These are phyloP conservation scores for Cygnus atratus DNA, from an alignment of 2,113 vertebrate species.

Conservation along the genomic window DNA sequence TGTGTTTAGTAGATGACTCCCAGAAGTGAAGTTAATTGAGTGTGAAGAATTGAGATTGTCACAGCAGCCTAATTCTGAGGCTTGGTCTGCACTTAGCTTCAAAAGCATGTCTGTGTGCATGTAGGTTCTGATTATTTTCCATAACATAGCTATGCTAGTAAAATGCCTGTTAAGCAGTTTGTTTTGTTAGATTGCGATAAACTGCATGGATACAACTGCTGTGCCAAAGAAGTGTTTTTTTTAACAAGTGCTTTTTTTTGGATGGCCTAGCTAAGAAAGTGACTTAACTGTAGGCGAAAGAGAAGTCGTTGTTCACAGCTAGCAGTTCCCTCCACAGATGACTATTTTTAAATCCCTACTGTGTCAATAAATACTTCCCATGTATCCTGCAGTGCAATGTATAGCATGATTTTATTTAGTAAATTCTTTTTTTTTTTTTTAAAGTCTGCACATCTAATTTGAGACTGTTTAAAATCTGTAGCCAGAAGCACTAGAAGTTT, in stretches of 20 bases:
- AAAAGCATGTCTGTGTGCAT: accelerated
- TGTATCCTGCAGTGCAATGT: background rate
- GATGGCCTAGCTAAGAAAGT: background rate
- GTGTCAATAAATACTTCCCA: accelerated
- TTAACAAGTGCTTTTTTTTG: background rate
- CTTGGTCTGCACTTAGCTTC: background rate
- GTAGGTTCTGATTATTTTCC: background rate
- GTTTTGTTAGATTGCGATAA: background rate
- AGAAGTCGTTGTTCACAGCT: background rate
- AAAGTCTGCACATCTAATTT: accelerated
- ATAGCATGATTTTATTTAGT: background rate
- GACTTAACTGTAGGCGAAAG: background rate
- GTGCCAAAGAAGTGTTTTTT: background rate
- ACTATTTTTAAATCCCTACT: background rate
- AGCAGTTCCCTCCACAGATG: no score
- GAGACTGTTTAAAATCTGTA: background rate
- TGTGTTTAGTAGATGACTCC: background rate
- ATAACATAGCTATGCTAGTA: background rate
- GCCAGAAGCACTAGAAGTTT: background rate
- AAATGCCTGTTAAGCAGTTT: background rate
- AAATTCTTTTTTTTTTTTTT: background rate
- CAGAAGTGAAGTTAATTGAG: no score
- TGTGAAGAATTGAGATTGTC: background rate
- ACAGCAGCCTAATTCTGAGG: accelerated
- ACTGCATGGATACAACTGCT: background rate